Evolutionary conservation across 1,140 invertebrate genomes (phyloP).

Genomic region (Papilio xuthus): DNA sequence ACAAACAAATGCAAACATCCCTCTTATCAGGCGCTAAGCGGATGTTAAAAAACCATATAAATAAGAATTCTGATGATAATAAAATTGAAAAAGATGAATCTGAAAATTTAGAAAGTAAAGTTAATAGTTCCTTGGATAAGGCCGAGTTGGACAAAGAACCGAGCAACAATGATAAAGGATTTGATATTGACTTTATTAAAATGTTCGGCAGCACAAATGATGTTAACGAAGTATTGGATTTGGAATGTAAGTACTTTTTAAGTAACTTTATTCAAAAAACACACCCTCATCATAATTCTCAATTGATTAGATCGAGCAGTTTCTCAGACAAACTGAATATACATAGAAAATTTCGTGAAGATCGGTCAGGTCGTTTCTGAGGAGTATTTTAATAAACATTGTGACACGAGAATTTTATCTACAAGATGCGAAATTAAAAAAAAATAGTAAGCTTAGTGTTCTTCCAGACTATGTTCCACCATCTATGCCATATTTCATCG

Average conservation of each 20-base stretch:
- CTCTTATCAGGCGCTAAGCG: constrained; percentile 44
- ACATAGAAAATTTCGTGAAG: no score
- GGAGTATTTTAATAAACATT: no score
- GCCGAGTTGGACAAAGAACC: constrained; percentile 1
- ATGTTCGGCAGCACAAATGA: constrained; percentile 68
- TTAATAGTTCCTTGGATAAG: neutral
- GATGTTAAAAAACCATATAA: constrained; percentile 45
- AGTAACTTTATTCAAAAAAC: no score
- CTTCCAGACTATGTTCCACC: no score
- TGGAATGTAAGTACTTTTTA: constrained; percentile 57
- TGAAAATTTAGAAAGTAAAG: neutral
- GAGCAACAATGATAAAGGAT: constrained; percentile 29
- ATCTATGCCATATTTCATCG: no score
- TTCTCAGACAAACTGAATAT: no score
- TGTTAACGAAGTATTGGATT: constrained; percentile 65
- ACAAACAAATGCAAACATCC: constrained; percentile 42
- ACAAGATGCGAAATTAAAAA: no score
- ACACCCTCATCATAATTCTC: neutral
- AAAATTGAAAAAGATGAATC: neutral
- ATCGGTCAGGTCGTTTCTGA: no score
- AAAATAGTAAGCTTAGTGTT: no score
- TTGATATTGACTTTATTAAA: constrained; percentile 55
- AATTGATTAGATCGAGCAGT: no score
- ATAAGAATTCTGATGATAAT: constrained; percentile 34
- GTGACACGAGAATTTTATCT: no score